These are phyloP conservation scores for Chironomus striatipennis DNA, from an alignment of 1,140 invertebrate genomes.

Conservation along the genomic window DNA sequence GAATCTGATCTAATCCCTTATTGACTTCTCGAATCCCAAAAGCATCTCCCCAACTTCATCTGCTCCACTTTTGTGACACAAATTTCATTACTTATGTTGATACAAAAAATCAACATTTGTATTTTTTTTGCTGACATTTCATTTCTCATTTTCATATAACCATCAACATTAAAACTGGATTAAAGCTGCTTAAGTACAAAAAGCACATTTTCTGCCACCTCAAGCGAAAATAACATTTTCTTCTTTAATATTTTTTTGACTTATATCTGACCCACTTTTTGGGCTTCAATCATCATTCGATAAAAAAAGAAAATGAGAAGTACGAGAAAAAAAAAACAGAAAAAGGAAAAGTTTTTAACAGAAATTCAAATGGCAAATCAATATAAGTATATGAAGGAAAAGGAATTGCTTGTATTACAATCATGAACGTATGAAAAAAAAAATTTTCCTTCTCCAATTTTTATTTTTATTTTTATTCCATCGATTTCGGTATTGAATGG, in stretches of 20 bases:
- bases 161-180: slow-evolving; percentile 7
- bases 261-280: neutral
- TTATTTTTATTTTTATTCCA: neutral
- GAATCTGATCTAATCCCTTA: neutral
- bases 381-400: neutral
- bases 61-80: neutral
- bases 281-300: neutral
- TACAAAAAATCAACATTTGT: neutral
- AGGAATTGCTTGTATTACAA: too few relatives aligned
- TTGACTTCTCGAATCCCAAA: neutral
- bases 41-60: too few relatives aligned
- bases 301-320: neutral
- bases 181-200: neutral
- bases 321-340: too few relatives aligned
- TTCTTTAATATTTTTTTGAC: neutral
- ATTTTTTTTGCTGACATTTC: neutral
- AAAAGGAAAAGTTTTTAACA: neutral
- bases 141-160: slow-evolving; percentile 1
- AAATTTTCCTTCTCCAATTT: neutral
- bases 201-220: slow-evolving; percentile 5
- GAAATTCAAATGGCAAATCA: slow-evolving; percentile 9
- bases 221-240: neutral
- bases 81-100: neutral
- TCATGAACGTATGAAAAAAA: neutral
- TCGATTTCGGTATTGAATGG: neutral